Percentiles rank a stretch among this genome's conserved stretches.
phyloP scores from a whole-genome alignment of 2,113 vertebrate species.

The Aptenodytes forsteri region DNA sequence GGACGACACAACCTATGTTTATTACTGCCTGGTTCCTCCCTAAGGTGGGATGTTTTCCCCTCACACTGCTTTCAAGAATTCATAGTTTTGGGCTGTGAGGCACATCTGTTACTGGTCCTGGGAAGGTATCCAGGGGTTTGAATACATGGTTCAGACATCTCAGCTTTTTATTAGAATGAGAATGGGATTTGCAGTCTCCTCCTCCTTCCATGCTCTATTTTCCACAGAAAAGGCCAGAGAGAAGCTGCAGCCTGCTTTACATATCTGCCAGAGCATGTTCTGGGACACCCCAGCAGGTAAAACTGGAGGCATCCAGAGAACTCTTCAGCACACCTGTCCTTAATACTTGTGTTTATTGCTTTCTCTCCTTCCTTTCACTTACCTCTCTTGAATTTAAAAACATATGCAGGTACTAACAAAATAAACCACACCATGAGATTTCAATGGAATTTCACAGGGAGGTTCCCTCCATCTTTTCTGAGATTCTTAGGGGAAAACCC shows the following conservation, averaged over 20 bases:
- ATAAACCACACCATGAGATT: neutral
- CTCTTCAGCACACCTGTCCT: neutral
- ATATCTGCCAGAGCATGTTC: neutral
- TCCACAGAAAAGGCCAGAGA: neutral
- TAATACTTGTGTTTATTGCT: neutral
- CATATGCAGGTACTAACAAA: neutral
- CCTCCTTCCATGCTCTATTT: neutral
- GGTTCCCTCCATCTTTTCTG: neutral
- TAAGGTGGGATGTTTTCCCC: neutral
- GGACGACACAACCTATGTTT: neutral
- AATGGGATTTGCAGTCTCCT: neutral
- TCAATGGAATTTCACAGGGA: neutral
- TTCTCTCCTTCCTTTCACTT: neutral
- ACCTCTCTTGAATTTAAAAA: neutral
- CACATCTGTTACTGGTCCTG: neutral
- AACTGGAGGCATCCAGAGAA: neutral
- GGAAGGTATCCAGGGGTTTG: neutral
- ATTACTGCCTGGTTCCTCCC: neutral
- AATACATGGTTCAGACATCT: neutral
- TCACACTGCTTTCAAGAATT: neutral
- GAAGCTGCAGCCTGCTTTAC: neutral
- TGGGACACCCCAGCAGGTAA: neutral
- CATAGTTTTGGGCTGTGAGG: neutral
- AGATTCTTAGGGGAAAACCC: neutral
- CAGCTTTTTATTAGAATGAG: neutral